Conservation (phyloP, 2,113 vertebrate genomes). For the Deroptyus accipitrinus region DNA sequence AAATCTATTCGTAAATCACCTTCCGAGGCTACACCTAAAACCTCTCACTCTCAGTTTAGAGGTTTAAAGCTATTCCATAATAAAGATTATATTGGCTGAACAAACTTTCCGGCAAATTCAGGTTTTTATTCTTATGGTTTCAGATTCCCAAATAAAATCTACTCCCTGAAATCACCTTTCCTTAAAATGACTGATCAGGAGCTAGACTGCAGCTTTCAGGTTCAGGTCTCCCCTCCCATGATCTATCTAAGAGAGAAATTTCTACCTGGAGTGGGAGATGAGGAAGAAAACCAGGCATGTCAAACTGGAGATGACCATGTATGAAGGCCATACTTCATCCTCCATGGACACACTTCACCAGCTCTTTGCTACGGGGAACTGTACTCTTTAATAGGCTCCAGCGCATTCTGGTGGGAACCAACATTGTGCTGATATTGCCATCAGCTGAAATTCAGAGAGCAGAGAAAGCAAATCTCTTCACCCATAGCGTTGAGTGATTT, state of each 20-base stretch:
- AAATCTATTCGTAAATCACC: constrained; percentile 67
- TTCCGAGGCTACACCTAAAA: constrained; percentile 44
- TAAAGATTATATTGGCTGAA: constrained; percentile 30
- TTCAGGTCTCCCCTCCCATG: neutral
- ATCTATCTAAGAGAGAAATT: neutral
- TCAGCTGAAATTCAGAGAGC: neutral
- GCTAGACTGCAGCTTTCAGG: neutral
- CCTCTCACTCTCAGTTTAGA: constrained; percentile 11
- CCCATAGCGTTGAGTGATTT: neutral
- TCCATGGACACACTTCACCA: neutral
- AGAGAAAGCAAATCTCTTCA: neutral
- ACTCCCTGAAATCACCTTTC: neutral
- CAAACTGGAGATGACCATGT: neutral
- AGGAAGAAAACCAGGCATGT: neutral
- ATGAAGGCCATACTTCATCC: neutral
- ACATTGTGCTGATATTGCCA: neutral
- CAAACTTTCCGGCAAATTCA: constrained; percentile 42
- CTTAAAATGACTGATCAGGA: neutral
- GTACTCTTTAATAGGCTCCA: neutral
- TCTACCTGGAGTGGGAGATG: neutral
- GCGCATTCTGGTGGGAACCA: neutral
- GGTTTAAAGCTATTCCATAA: constrained; percentile 40
- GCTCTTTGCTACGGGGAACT: neutral
- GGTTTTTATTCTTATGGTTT: constrained; percentile 35
- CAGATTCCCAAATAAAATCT: neutral